Conservation (phyloP, 92 coral and sea anemone species). For the Siderastrea radians region DNA sequence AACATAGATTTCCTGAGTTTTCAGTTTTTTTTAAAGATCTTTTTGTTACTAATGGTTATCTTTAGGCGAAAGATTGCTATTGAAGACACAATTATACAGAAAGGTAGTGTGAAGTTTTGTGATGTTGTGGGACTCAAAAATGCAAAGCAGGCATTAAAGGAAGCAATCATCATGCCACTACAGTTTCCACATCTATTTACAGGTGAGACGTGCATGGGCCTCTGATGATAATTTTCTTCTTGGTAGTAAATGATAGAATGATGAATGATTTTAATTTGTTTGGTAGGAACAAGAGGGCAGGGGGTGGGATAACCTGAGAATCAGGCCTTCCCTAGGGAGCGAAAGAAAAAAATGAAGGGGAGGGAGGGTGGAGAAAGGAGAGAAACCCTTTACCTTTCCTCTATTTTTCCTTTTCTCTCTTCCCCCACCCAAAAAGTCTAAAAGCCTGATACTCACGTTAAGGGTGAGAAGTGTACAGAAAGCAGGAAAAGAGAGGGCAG, state of each 20-base stretch:
- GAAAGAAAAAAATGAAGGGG: no score
- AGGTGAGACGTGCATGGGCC: slow-evolving; percentile 50
- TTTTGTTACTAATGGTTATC: neutral
- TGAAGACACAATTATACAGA: slow-evolving; percentile 87
- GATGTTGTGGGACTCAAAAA: slow-evolving; percentile 89
- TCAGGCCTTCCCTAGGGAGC: neutral
- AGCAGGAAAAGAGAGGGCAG: no score
- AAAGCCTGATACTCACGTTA: no score
- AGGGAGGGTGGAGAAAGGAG: no score
- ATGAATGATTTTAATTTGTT: no score
- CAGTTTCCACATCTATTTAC: slow-evolving; percentile 97
- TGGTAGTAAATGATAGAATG: no score
- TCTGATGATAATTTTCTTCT: neutral
- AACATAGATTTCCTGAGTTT: neutral
- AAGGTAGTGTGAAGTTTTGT: slow-evolving; percentile 76
- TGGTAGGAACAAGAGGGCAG: no score
- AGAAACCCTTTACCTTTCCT: no score
- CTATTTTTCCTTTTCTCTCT: no score
- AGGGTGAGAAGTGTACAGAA: no score
- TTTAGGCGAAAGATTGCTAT: slow-evolving; percentile 94
- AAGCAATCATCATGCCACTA: slow-evolving; percentile 93
- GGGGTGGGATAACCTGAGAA: no score
- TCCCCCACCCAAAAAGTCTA: no score
- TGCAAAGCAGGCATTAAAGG: slow-evolving; percentile 93
- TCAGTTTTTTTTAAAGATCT: neutral